Conservation (phyloP, 2,888 invertebrate species). For the Dilophus febrilis region DNA sequence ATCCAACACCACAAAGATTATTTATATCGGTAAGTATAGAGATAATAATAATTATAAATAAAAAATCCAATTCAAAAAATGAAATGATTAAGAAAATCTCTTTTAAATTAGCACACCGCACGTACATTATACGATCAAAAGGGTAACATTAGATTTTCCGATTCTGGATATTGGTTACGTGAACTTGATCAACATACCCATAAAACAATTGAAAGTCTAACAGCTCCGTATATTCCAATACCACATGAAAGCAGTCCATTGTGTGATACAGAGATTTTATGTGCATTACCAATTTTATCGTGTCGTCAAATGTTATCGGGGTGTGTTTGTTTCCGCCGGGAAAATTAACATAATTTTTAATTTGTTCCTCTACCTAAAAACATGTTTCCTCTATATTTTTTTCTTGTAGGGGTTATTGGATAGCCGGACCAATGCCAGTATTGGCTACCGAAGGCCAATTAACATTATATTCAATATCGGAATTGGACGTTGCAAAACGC, state of each 20-base stretch:
- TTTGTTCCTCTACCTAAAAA: too few relatives aligned
- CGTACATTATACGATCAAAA: constrained; percentile 20
- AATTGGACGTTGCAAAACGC: neutral
- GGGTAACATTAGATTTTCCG: constrained; percentile 18
- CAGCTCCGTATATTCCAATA: constrained; percentile 19
- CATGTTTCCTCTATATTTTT: neutral
- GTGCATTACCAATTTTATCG: constrained; percentile 19
- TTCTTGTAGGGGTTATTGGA: constrained; percentile 18
- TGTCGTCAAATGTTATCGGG: too few relatives aligned
- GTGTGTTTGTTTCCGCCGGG: too few relatives aligned
- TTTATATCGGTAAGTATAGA: constrained; percentile 30
- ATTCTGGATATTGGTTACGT: constrained; percentile 21
- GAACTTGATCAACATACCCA: constrained; percentile 20
- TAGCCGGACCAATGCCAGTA: constrained; percentile 17
- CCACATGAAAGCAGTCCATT: constrained; percentile 17
- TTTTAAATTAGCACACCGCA: constrained; percentile 15
- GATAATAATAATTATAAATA: neutral
- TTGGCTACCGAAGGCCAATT: constrained; percentile 13
- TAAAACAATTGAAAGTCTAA: constrained; percentile 21
- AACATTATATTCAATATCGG: neutral
- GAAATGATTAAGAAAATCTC: neutral
- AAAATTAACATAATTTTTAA: too few relatives aligned
- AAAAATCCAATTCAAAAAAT: neutral
- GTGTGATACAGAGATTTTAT: constrained; percentile 19
- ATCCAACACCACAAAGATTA: constrained; percentile 31